A percentile compares a stretch with the other conserved stretches of the same genome.
Conservation (phyloP, 2,113 vertebrate species). For the Chrysochloris asiatica region DNA sequence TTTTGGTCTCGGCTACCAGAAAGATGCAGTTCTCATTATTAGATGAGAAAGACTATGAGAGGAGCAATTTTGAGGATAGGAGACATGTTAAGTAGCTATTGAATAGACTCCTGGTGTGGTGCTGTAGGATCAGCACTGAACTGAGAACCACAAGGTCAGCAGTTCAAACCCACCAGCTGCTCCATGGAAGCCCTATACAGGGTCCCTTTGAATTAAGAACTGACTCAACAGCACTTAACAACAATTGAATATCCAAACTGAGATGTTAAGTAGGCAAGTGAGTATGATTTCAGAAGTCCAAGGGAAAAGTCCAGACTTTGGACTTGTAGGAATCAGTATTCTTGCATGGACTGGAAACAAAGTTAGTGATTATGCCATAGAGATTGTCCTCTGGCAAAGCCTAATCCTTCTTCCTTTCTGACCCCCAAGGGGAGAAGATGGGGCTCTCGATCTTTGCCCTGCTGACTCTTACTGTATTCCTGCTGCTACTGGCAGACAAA, state of each 20-base stretch:
- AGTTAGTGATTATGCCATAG: background rate
- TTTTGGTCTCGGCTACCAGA: background rate
- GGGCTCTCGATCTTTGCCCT: constrained; percentile 94
- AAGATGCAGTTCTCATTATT: background rate
- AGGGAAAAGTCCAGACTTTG: background rate
- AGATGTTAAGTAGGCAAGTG: background rate
- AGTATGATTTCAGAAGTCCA: no score
- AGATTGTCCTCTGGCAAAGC: constrained; percentile 3
- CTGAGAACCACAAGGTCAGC: no score
- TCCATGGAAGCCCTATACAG: no score
- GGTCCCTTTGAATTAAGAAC: no score
- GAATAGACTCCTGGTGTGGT: background rate
- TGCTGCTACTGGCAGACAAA: constrained; percentile 94
- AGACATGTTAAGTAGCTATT: background rate
- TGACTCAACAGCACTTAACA: no score
- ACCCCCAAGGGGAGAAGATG: constrained; percentile 92
- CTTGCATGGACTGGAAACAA: background rate
- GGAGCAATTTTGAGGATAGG: background rate
- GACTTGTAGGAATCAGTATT: background rate
- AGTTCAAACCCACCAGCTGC: no score
- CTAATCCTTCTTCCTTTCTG: constrained; percentile 29
- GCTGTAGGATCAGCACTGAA: no score
- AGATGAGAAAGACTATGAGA: background rate
- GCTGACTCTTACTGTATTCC: constrained; percentile 93
- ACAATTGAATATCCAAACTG: background rate